Conservation (phyloP, 2,797 vertebrate species). For the Acrossocheilus wenchowensis region DNA sequence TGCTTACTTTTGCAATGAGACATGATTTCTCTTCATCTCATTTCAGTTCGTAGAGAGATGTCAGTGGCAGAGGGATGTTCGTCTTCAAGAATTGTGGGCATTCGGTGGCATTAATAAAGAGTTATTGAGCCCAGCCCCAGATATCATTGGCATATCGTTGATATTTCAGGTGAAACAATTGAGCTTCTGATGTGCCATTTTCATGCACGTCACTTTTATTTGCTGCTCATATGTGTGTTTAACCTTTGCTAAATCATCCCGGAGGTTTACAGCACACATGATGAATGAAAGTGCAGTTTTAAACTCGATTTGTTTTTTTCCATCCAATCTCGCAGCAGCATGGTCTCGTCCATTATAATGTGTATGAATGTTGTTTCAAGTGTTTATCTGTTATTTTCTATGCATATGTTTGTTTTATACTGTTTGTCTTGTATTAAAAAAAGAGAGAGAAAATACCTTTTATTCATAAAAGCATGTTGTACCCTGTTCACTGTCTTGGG, state of each 20-base stretch:
- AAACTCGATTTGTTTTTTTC: conserved; percentile 14
- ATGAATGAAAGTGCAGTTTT: conserved; percentile 10
- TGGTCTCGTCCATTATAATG: conserved; percentile 63
- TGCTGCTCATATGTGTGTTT: not conserved
- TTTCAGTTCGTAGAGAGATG: not conserved
- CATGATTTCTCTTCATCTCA: not conserved
- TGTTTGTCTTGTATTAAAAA: conserved; percentile 60
- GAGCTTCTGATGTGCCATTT: not conserved
- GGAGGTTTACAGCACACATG: not conserved
- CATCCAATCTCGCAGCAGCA: conserved; percentile 58
- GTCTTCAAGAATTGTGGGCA: not conserved
- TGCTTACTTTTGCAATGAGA: conserved; percentile 21
- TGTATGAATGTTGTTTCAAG: conserved; percentile 45
- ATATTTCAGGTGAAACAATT: conserved; percentile 1
- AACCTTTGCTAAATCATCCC: conserved; percentile 3
- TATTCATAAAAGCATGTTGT: conserved; percentile 85
- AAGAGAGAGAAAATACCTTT: conserved; percentile 65
- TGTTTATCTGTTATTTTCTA: conserved; percentile 70
- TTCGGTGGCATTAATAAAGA: not conserved
- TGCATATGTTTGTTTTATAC: conserved; percentile 80
- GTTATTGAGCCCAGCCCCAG: not conserved
- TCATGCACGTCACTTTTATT: not conserved
- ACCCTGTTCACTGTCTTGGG: conserved; percentile 63
- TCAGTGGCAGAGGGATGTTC: not conserved
- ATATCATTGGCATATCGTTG: not conserved